Evolutionary conservation across 1,140 invertebrate genomes (phyloP).

Genomic region (Acromyrmex echinatior): DNA sequence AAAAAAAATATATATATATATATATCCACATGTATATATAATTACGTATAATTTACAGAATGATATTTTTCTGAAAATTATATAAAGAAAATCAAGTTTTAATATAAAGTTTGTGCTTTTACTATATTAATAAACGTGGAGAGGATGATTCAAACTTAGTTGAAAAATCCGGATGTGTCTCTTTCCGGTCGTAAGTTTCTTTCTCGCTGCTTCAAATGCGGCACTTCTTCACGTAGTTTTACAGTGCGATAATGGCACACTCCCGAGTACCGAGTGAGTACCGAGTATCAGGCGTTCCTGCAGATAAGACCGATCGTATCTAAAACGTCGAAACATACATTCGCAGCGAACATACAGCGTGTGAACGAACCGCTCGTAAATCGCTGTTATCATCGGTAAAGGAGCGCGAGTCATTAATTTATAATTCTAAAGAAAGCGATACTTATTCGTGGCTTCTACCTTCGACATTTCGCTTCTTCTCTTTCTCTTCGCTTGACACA

Average conservation of each 20-base stretch:
- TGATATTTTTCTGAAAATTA: background rate
- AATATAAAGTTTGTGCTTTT: slow-evolving; percentile 2
- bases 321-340: slow-evolving; percentile 57
- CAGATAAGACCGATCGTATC: slow-evolving; percentile 41
- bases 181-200: slow-evolving; percentile 3
- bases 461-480: slow-evolving; percentile 15
- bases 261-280: slow-evolving; percentile 20
- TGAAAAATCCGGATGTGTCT: slow-evolving; percentile 24
- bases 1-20: background rate
- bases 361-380: slow-evolving; percentile 32
- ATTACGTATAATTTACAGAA: background rate
- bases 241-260: background rate
- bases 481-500: slow-evolving; percentile 17
- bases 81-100: background rate
- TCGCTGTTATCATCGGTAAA: slow-evolving; percentile 45
- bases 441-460: background rate
- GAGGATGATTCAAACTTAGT: background rate
- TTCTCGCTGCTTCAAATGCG: background rate
- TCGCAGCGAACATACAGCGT: background rate
- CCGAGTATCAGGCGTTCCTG: slow-evolving; percentile 11
- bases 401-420: slow-evolving; percentile 53
- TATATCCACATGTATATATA: background rate
- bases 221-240: background rate
- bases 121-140: background rate
- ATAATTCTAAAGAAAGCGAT: slow-evolving; percentile 59